Evolutionary conservation across 2,797 vertebrate genomes (phyloP).

Genomic region (Florisuga fusca): DNA sequence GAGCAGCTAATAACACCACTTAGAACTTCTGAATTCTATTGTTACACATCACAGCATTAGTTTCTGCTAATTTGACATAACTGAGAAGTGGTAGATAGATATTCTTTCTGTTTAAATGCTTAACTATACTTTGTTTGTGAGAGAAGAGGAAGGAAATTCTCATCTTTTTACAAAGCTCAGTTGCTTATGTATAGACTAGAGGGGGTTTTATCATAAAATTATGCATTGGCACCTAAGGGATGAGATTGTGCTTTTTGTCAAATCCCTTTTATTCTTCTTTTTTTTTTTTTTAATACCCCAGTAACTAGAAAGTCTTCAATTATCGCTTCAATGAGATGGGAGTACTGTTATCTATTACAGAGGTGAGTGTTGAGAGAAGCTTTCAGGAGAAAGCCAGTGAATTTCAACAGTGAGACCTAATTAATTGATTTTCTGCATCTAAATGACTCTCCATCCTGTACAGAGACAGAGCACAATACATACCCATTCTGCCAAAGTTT

Average conservation of each 20-base stretch:
- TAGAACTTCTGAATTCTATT: conserved; percentile 37
- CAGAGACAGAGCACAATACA: not conserved
- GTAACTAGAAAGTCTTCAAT: conserved; percentile 12
- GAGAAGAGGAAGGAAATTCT: not conserved
- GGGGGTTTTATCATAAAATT: not conserved
- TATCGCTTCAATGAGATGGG: not conserved
- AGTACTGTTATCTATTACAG: not conserved
- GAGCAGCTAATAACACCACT: conserved; percentile 13
- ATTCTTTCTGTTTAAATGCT: not conserved
- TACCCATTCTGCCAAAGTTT: not conserved
- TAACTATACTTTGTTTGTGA: not conserved
- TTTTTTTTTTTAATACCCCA: too few relatives aligned
- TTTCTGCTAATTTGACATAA: conserved; percentile 22
- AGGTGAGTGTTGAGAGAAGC: not conserved
- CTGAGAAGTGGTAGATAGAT: conserved; percentile 2
- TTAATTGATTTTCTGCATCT: conserved; percentile 18
- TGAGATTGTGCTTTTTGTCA: not conserved
- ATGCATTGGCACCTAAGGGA: not conserved
- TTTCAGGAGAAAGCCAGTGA: not conserved
- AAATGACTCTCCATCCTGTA: not conserved
- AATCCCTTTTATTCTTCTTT: not conserved
- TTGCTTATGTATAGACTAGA: not conserved
- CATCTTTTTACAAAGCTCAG: not conserved
- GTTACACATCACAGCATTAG: conserved; percentile 2
- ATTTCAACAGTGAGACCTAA: not conserved